Evolutionary conservation across 2,797 vertebrate genomes (phyloP), one percentile per base, ranked within the genome.

Genomic region (Peromyscus aztecus): DNA sequence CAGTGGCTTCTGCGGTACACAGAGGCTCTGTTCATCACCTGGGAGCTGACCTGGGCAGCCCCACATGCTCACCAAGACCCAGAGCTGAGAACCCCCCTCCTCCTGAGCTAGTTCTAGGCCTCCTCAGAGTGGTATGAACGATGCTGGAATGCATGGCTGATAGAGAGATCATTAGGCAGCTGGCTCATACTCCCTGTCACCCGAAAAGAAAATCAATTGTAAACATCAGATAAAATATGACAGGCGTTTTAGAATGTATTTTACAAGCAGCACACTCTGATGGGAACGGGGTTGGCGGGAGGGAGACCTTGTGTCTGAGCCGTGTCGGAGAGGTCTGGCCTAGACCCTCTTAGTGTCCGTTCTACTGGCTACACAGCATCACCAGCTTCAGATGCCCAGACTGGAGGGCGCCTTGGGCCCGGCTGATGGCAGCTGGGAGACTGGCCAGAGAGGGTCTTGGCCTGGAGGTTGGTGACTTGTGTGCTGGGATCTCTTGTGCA

Each of bases 201-300:
- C 94, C 81, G 89, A 89, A 96, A 89, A 85, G 96, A 97, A 98
- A 96, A 97, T 89, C 96, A 91, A 96, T 93, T 90, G 82, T 90
- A 76, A 92, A 78, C 82, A 87, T 89, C 94, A 82, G 87, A 84
- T 96, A 57, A 89, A 94, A 86, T 61, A 80, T 34, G 94, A 94
- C 94, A 89, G 93, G 93, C 17, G 0, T 94, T 94, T 92, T 91
- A 90, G 89, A 81, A 76, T 8, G 76, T 82, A 80, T 94, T 86
- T 90, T 89, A 88, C 61, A 83, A 90, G 86, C 71, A 63, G 46
- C 2, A 37, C 52, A 2, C 80, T 52, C 34, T 0, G 4, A 52
- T 63, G 67, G 88, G 59, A 88, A 49, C 59, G 2, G 91, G 40
- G 61, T 14, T 46, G 93, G 80, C 0, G 0, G 69, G 4, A 6